Base-by-base conservation (phyloP, 2,113 vertebrate genomes). In the Phodopus roborovskii region DNA sequence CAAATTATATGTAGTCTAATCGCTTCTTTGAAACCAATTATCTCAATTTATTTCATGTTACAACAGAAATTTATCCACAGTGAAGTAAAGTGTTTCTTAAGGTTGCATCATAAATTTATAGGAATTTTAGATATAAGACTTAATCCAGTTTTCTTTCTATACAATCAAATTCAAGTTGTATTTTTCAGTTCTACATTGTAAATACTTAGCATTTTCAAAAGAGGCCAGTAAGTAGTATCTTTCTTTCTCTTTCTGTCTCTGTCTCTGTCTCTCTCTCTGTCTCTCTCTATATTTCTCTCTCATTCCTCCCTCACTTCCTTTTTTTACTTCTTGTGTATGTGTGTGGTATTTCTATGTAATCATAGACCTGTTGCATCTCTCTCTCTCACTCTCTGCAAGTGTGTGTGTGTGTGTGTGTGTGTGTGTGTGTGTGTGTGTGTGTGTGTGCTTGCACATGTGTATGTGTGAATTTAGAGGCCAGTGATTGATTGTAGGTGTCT, bases 1-100 rank as follows among this genome's bases (percentile, higher is more conserved):
- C 45, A 83, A 95, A 94, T 96, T 96, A 87, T n/a, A 81, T 70
- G 87, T 7, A 8, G 0, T 7, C 24, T 94, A 66, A 95, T 79
- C 88, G 90, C 75, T 70, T 89, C 45, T 94, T 91, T 66, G 45
- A 94, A 91, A 77, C 10, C 15, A 73, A 78, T 19, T 24, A 33
- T 30, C 9, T 42, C 91, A 78, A 83, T 56, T n/a, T 82, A 86
- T 17, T 77, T 91, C 77, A 30, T 73, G 26, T 77, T 94, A 42
- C 36, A 86, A 85, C 87, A 53, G 20, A 94, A 82, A 94, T 88
- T 94, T 19, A 94, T 74, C 89, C n/a, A 15, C 24, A 83, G 11
- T 56, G 7, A 94, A 93, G 75, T 83, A 77, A 92, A 86, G 17
- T 87, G 20, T 84, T 88, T 93, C 42, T 39, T 0, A 74, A 56